Evolutionary conservation across 2,113 vertebrate genomes (phyloP), one percentile per base, ranked within the genome.

Genomic region (Bothrops jararaca): DNA sequence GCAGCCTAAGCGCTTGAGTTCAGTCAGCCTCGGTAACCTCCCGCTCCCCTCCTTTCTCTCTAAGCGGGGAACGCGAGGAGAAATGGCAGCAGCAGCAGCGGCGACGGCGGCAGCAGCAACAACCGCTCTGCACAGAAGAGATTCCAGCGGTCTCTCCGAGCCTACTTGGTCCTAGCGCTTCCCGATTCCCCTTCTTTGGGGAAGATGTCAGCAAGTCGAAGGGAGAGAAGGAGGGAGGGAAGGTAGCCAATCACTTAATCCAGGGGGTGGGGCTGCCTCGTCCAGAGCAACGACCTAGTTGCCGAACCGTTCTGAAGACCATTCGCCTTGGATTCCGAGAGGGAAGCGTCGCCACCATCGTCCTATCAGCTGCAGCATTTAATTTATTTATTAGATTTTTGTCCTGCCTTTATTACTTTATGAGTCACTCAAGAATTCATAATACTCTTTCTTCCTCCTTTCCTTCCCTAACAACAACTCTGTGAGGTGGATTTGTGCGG

Each of bases 11-110:
- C 92, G 94, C 95, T 96, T 95, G 95, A 48, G 92, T 50, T 95
- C 96, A 93, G 95, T 95, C 95, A 24, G 80, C 74, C 93, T 95
- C 96, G n/a, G 48, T 91, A 94, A 92, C 94, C 95, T 97, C 96
- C 95, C 93, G 92, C 93, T 89, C 10, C 74, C 93, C 90, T 90
- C 88, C 24, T 52, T 5, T 39, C 39, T 22, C 52, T 8, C 57
- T 2, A 69, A 69, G 57, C 85, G 48, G 91, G 86, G 60, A 94
- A 92, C 92, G 92, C 91, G 89, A 96, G 96, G 92, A 95, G 95
- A 95, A 93, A 95, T 91, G 95, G 95, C 96, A 93, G 94, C 95
- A 0, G 95, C 96, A 93, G 94, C 95, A 0, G 94, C 95, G 3
- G 85, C 53, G 42, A 23, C 89, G 24, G 88, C 89, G 11, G 53